Evolutionary conservation across 2,797 vertebrate species (phyloP).

Genomic region (Macrochelys suwanniensis): DNA sequence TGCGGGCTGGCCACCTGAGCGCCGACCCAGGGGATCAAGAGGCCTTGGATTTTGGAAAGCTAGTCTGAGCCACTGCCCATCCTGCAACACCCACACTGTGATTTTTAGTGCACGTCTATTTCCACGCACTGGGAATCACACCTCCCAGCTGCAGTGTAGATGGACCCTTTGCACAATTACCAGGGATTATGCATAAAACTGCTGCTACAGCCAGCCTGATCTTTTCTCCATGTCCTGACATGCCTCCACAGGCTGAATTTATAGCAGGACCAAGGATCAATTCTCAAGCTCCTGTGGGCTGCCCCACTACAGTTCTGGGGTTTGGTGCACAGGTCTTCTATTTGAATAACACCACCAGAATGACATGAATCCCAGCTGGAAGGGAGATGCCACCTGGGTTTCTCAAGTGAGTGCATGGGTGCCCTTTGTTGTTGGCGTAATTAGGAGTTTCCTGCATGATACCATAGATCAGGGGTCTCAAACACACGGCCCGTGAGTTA

Average conservation of each 20-base stretch:
- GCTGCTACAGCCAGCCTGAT: neutral
- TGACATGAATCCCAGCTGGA: neutral
- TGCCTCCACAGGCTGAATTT: neutral
- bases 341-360: neutral
- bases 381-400: neutral
- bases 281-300: neutral
- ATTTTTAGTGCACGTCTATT: neutral
- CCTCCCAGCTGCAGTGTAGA: neutral
- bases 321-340: neutral
- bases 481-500: no score
- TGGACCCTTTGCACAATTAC: neutral
- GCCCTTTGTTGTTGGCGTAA: neutral
- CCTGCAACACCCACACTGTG: no score
- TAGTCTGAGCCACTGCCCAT: no score
- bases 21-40: neutral
- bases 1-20: neutral
- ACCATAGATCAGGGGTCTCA: neutral
- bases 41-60: neutral
- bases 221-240: neutral
- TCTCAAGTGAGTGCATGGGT: fast-evolving
- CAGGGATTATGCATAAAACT: neutral
- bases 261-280: neutral
- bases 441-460: neutral
- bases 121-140: neutral
- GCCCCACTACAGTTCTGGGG: neutral